phyloP scores from a whole-genome alignment of 2,797 vertebrate genomes.

The Gymnoscopelus microlampas region DNA sequence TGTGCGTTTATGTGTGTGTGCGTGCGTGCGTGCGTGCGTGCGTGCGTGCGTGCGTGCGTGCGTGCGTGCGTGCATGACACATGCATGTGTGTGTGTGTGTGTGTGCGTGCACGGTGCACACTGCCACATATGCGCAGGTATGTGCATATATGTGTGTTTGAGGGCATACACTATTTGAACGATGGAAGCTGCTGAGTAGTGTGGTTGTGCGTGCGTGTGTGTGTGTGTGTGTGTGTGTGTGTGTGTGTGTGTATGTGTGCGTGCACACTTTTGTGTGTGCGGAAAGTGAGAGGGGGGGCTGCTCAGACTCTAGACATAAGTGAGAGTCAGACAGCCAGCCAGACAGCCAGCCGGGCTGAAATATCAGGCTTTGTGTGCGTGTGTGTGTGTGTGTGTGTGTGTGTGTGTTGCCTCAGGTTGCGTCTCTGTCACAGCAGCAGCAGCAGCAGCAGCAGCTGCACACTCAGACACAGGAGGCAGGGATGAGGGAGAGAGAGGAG shows the following conservation, averaged over 20 bases:
- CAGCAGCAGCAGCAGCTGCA: neutral
- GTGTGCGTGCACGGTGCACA: neutral
- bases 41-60: neutral
- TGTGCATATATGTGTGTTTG: neutral
- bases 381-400: constrained; percentile 11
- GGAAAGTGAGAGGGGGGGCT: constrained; percentile 1
- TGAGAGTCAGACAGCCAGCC: constrained; percentile 32
- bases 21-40: constrained; percentile 2
- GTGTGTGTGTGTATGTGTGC: constrained; percentile 8
- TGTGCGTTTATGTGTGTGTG: constrained; percentile 8
- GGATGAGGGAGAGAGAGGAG: constrained; percentile 81
- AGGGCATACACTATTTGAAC: no score
- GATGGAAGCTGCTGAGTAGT: neutral
- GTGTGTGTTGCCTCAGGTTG: constrained; percentile 33
- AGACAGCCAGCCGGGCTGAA: constrained; percentile 33
- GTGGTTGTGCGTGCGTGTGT: constrained; percentile 13
- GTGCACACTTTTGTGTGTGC: neutral
- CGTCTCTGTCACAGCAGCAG: constrained; percentile 52
- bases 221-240: constrained; percentile 7
- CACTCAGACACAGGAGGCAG: constrained; percentile 37
- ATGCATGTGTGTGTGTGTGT: neutral
- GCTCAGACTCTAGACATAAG: constrained; percentile 41
- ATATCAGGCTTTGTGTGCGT: constrained; percentile 31
- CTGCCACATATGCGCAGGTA: neutral
- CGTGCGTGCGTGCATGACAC: neutral